These are phyloP conservation scores for Lasioglossum oenotherae DNA, from an alignment of 2,888 invertebrate genomes.

Conservation along the genomic window DNA sequence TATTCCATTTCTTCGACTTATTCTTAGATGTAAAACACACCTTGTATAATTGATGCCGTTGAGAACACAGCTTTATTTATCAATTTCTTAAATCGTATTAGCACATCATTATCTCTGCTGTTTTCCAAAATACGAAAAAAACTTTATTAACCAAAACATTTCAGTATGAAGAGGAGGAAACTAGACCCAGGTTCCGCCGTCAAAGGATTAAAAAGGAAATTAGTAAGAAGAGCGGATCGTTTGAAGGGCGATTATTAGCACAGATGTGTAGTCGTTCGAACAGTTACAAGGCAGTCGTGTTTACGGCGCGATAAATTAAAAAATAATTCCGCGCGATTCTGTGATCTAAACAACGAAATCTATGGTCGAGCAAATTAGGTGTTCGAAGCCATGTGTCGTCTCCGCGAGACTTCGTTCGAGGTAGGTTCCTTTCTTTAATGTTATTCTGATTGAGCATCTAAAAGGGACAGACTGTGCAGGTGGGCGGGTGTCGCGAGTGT, in stretches of 20 bases:
- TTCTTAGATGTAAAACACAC: no score
- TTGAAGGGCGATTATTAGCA: background rate
- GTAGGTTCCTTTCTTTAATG: slow-evolving; percentile 61
- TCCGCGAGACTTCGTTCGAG: slow-evolving; percentile 62
- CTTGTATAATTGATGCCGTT: no score
- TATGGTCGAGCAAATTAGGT: slow-evolving; percentile 28
- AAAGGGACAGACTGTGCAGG: slow-evolving; percentile 47
- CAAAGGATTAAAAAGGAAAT: background rate
- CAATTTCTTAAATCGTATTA: no score
- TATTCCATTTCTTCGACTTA: no score
- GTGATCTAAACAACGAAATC: background rate
- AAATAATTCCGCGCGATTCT: slow-evolving; percentile 20
- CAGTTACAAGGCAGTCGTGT: slow-evolving; percentile 24
- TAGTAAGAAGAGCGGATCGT: background rate
- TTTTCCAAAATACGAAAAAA: no score
- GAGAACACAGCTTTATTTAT: no score
- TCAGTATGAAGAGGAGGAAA: background rate
- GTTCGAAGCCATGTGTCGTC: slow-evolving; percentile 38
- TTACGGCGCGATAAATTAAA: background rate
- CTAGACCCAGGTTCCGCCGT: background rate
- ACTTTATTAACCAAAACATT: no score
- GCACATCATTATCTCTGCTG: no score
- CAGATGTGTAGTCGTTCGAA: slow-evolving; percentile 14
- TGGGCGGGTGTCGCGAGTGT: slow-evolving; percentile 28
- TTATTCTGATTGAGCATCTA: slow-evolving; percentile 59